phyloP scores from a whole-genome alignment of 2,113 vertebrate genomes.

The Notothenia rossii region DNA sequence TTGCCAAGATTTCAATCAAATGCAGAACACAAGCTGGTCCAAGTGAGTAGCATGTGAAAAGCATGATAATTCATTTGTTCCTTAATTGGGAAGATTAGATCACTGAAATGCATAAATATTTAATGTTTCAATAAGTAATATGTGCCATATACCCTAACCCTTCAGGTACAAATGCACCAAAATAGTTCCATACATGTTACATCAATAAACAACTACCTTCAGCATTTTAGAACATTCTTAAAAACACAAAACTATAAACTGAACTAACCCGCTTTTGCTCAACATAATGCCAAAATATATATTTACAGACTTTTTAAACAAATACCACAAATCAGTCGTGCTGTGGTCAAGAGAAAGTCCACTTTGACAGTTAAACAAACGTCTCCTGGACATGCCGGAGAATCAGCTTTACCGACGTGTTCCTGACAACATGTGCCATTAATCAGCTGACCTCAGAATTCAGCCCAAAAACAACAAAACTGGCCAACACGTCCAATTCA shows the following conservation, averaged over 20 bases:
- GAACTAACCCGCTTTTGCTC: background rate
- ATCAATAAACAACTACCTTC: too few species aligned
- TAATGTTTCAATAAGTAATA: too few species aligned
- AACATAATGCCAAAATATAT: background rate
- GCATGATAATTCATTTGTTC: conserved; percentile 7
- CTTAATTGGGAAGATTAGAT: background rate
- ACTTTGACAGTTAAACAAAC: conserved; percentile 6
- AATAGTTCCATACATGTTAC: background rate
- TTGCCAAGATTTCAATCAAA: conserved; percentile 7
- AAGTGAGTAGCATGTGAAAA: background rate
- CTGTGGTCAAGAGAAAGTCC: background rate
- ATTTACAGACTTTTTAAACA: background rate
- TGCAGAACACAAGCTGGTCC: background rate
- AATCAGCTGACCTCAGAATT: conserved; percentile 22
- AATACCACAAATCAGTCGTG: background rate
- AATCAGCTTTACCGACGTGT: background rate
- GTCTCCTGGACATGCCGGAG: background rate
- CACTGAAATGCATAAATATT: background rate
- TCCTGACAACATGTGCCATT: conserved; percentile 38
- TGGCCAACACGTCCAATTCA: conserved; percentile 21
- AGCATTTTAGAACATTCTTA: background rate
- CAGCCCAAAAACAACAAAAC: conserved; percentile 10
- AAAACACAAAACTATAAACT: background rate
- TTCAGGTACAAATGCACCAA: too few species aligned
- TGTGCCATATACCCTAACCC: too few species aligned